These are phyloP conservation scores for Monoplex corrugatus DNA, from an alignment of 2,888 invertebrate genomes.

Conservation along the genomic window DNA sequence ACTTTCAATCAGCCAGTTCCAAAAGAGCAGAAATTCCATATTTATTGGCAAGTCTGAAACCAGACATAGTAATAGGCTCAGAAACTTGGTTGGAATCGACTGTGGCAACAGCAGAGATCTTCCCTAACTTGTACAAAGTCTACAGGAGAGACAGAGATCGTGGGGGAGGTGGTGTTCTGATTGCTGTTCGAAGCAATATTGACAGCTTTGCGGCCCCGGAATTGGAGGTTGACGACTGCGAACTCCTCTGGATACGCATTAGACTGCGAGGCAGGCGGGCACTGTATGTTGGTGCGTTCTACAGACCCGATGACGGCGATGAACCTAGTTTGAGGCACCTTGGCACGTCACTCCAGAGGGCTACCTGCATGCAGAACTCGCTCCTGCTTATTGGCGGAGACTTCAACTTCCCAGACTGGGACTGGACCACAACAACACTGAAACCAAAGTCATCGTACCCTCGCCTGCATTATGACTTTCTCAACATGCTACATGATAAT, in stretches of 20 bases:
- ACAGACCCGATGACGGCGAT: background rate
- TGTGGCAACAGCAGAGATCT: conserved; percentile 28
- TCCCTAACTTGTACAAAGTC: conserved; percentile 14
- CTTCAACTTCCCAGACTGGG: conserved; percentile 8
- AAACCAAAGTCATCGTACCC: background rate
- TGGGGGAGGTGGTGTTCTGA: background rate
- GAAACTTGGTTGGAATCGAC: conserved; percentile 25
- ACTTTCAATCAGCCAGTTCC: conserved; percentile 2
- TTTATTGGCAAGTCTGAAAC: conserved; percentile 5
- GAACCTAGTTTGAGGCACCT: background rate
- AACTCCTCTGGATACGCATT: conserved; percentile 3
- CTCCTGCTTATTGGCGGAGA: background rate
- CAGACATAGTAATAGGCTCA: background rate
- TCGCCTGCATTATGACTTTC: background rate
- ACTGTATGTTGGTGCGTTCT: background rate
- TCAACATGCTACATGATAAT: conserved; percentile 26
- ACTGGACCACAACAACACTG: background rate
- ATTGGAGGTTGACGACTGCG: conserved; percentile 32
- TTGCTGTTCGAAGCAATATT: conserved; percentile 2
- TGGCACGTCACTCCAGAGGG: conserved; percentile 13
- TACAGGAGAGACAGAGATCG: background rate
- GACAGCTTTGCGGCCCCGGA: background rate
- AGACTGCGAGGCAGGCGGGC: conserved; percentile 20
- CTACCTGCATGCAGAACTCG: background rate
- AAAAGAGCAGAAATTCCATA: conserved; percentile 6